Conservation (phyloP, 2,113 vertebrate genomes). For the Fukomys damarensis region DNA sequence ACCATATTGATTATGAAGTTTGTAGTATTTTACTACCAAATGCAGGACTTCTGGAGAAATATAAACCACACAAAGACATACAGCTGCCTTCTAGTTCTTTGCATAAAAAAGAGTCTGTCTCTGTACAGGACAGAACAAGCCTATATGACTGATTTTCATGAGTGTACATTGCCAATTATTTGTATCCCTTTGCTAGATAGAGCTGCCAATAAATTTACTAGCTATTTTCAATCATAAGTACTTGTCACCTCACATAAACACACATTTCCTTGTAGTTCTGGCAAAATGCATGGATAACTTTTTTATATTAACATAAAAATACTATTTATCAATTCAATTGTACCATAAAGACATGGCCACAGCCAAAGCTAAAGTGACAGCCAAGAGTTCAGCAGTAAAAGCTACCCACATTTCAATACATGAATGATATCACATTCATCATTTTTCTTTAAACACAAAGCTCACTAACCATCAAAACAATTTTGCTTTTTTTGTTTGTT, state of each 20-base stretch:
- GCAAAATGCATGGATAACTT: background rate
- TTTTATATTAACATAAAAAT: conserved; percentile 58
- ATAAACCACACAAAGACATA: background rate
- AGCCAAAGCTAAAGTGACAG: conserved; percentile 72
- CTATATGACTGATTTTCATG: background rate
- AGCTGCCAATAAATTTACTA: background rate
- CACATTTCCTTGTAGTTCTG: background rate
- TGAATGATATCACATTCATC: conserved; percentile 75
- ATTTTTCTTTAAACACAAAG: conserved; percentile 60
- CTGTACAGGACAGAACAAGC: background rate
- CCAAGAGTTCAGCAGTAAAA: conserved; percentile 61
- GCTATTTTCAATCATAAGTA: background rate
- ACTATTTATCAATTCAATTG: conserved; percentile 50
- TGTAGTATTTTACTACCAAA: background rate
- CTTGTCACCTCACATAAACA: background rate
- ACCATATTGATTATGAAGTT: background rate
- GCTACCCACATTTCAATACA: conserved; percentile 39
- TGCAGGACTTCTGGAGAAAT: background rate
- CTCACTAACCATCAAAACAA: conserved; percentile 58
- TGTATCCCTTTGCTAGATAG: conserved; percentile 5
- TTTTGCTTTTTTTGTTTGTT: too few species aligned
- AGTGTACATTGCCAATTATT: background rate
- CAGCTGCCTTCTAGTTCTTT: background rate
- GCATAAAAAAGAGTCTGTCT: background rate
- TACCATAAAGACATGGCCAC: conserved; percentile 56